Base-by-base conservation (phyloP, 2,888 invertebrate species). In the Trichopria drosophilae region DNA sequence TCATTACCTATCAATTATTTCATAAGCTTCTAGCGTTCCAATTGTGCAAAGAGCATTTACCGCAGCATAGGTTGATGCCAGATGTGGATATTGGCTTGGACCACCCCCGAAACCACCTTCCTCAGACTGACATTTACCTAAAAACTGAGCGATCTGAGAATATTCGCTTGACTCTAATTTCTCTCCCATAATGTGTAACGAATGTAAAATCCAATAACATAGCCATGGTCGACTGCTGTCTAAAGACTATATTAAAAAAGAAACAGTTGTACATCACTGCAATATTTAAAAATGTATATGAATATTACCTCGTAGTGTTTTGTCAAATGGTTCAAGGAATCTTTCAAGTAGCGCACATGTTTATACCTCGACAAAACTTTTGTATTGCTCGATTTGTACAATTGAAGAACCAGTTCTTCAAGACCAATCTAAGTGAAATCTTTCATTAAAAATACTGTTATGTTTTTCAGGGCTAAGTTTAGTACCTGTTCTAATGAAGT, bases 211-310 rank as follows among this genome's bases (percentile, higher is more conserved):
- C 99, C 99, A 99, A 73, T 96, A 99, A 66, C 93, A 87, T 54
- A 98, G 79, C 99, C 99, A 99, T 6, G 98, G 87, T 64, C 96
- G 84, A 75, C 96, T 97, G 7, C 93, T 90, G 81, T 99, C 98
- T 59, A 99, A 79, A 68, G 85, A 85, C 84, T 85, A 58, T 51
- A 42, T 51, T 42, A 57, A 49, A 31, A 36, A 31, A 49, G 26
- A 34, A 22, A 6, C 19, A 47, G 51, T 47, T 32, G 18, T 48
- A 50, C 51, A 44, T 18, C 32, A 24, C 15, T 40, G 42, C 16
- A 10, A 10, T 20, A 9, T 29, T 34, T 10, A 45, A 24, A 55
- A 50, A 53, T 29, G 23, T 34, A 56, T 69, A 57, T 58, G 32
- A 47, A 43, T 43, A 40, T n/a, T 59, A 63, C 82, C 75, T 87